Percentiles rank a stretch among this genome's conserved stretches.
Conservation (phyloP, 2,888 invertebrate genomes). For the Leptinotarsa peninsularis region DNA sequence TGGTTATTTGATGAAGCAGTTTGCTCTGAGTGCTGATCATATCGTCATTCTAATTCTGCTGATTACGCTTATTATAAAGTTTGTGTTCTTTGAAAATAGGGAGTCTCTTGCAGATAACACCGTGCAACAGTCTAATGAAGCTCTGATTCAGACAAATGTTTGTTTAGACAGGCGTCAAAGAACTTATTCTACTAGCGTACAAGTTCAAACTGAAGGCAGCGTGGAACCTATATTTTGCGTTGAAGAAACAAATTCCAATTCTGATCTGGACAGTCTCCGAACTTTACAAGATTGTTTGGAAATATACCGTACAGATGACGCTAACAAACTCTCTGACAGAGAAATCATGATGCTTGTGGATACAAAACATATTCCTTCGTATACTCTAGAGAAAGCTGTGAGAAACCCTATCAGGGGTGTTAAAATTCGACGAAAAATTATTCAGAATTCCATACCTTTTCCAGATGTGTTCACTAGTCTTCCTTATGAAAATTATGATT, state of each 20-base stretch:
- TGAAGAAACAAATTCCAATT: slow-evolving; percentile 35
- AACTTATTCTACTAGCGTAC: slow-evolving; percentile 50
- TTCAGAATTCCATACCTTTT: slow-evolving; percentile 69
- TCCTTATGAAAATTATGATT: slow-evolving; percentile 88
- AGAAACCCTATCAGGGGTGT: slow-evolving; percentile 88
- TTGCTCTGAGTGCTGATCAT: slow-evolving; percentile 83
- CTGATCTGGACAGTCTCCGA: slow-evolving; percentile 44
- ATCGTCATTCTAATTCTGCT: slow-evolving; percentile 87
- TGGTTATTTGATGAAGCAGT: slow-evolving; percentile 61
- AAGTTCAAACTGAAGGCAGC: slow-evolving; percentile 54
- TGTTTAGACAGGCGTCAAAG: slow-evolving; percentile 43
- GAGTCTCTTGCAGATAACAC: slow-evolving; percentile 47
- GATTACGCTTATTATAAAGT: slow-evolving; percentile 87
- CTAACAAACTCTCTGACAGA: slow-evolving; percentile 78
- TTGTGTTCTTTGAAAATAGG: slow-evolving; percentile 87
- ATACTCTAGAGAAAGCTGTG: slow-evolving; percentile 86
- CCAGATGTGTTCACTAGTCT: slow-evolving; percentile 72
- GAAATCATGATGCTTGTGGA: slow-evolving; percentile 87
- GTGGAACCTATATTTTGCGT: slow-evolving; percentile 32
- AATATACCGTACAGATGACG: slow-evolving; percentile 77
- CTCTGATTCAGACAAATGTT: slow-evolving; percentile 25
- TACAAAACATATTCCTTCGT: slow-evolving; percentile 82
- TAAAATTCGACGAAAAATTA: slow-evolving; percentile 78
- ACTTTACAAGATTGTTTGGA: slow-evolving; percentile 77
- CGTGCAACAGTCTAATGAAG: slow-evolving; percentile 20